Percentiles rank a stretch among this genome's conserved stretches.
Conservation (phyloP, 2,888 invertebrate species). For the Acronicta psi region DNA sequence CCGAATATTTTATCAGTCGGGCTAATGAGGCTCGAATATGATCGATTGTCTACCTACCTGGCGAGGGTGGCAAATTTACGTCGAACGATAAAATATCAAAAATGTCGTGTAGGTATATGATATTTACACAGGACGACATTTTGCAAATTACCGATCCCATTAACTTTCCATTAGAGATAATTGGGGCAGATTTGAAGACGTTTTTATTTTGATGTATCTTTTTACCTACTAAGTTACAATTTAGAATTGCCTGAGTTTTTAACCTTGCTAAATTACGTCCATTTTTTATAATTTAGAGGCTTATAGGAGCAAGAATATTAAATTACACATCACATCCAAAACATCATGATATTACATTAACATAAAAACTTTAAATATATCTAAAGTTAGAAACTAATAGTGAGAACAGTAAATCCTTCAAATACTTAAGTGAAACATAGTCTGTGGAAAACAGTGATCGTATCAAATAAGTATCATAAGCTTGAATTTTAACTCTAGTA, state of each 20-base stretch:
- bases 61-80: slow-evolving; percentile 60
- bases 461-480: no score
- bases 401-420: no score
- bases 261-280: no score
- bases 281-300: no score
- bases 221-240: slow-evolving; percentile 15
- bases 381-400: no score
- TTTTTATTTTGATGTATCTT: slow-evolving; percentile 41
- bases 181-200: slow-evolving; percentile 59
- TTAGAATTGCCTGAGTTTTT: not conserved
- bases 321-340: no score
- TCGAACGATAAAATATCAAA: slow-evolving; percentile 66
- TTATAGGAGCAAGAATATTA: no score
- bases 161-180: slow-evolving; percentile 87
- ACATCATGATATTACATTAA: no score
- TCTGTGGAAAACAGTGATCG: no score
- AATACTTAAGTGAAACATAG: no score
- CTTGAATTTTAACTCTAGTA: no score
- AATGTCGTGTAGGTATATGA: slow-evolving; percentile 73
- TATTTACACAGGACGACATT: slow-evolving; percentile 84
- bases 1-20: slow-evolving; percentile 35
- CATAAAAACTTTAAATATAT: no score
- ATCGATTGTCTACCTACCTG: slow-evolving; percentile 50
- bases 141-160: slow-evolving; percentile 85
- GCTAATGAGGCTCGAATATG: slow-evolving; percentile 53